phyloP scores from a whole-genome alignment of 2,888 invertebrate genomes.

The Mythimna ferrago region DNA sequence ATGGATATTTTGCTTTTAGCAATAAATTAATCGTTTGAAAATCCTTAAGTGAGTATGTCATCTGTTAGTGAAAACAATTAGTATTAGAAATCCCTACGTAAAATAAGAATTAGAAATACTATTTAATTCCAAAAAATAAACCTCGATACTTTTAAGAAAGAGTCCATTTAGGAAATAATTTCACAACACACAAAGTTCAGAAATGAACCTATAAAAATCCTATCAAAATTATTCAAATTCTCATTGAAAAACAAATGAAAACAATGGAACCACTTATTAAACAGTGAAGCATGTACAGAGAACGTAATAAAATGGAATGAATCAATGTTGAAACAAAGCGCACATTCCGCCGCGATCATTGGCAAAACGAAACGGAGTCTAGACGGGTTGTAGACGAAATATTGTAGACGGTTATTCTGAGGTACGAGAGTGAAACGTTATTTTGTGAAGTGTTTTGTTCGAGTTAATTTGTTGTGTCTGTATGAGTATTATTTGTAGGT shows the following conservation, averaged over 20 bases:
- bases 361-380: slow-evolving; percentile 69
- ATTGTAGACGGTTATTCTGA: slow-evolving; percentile 44
- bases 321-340: slow-evolving; percentile 60
- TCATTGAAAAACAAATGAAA: slow-evolving; percentile 31
- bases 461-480: not conserved
- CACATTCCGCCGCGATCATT: slow-evolving; percentile 67
- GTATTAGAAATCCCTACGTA: not conserved
- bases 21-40: not conserved
- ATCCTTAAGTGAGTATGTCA: not conserved
- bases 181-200: not conserved
- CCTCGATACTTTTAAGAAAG: not conserved
- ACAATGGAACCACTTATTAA: slow-evolving; percentile 49
- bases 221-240: slow-evolving; percentile 15
- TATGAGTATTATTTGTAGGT: not conserved
- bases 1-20: too few relatives aligned
- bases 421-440: slow-evolving; percentile 45
- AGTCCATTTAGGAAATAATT: slow-evolving; percentile 2
- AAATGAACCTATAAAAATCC: not conserved
- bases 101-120: too few relatives aligned
- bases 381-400: slow-evolving; percentile 71
- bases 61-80: not conserved
- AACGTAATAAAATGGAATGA: slow-evolving; percentile 57
- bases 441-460: slow-evolving; percentile 1
- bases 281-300: slow-evolving; percentile 39
- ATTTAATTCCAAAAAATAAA: not conserved